Evolutionary conservation across 2,888 invertebrate genomes (phyloP).

Genomic region (Drosophila colorata): DNA sequence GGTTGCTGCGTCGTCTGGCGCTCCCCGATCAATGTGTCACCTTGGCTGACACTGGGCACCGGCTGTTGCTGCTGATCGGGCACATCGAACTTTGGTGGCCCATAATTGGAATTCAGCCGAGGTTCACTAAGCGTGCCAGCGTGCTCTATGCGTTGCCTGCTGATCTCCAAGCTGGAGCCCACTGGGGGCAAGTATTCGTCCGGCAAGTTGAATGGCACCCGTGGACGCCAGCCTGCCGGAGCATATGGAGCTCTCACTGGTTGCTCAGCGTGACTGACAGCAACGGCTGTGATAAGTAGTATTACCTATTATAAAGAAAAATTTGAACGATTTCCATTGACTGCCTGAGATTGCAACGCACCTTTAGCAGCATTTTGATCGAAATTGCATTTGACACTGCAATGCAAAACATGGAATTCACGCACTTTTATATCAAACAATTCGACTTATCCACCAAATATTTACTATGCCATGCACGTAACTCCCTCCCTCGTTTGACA

Average conservation of each 20-base stretch:
- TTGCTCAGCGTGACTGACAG: slow-evolving; percentile 59
- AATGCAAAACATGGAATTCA: slow-evolving; percentile 24
- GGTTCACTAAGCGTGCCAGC: slow-evolving; percentile 73
- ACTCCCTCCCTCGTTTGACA: slow-evolving; percentile 47
- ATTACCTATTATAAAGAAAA: slow-evolving; percentile 24
- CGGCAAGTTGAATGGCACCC: slow-evolving; percentile 83
- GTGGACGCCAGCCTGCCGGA: slow-evolving; percentile 85
- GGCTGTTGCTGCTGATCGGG: slow-evolving; percentile 48
- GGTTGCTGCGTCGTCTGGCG: background rate
- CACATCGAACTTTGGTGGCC: slow-evolving; percentile 57
- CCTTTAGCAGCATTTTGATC: slow-evolving; percentile 62
- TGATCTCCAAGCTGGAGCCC: slow-evolving; percentile 70
- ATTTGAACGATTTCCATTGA: background rate
- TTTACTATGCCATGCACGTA: slow-evolving; percentile 57
- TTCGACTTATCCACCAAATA: slow-evolving; percentile 4
- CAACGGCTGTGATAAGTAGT: slow-evolving; percentile 12
- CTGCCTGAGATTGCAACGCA: slow-evolving; percentile 6
- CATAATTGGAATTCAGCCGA: slow-evolving; percentile 57
- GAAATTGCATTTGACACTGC: slow-evolving; percentile 58
- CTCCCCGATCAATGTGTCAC: slow-evolving; percentile 4
- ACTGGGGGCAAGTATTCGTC: slow-evolving; percentile 61
- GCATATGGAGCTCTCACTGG: slow-evolving; percentile 80
- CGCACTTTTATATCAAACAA: slow-evolving; percentile 74
- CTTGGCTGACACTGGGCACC: slow-evolving; percentile 22
- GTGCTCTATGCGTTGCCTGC: slow-evolving; percentile 78